Evolutionary conservation across 2,797 vertebrate genomes (phyloP), one percentile per base, ranked within the genome.

Genomic region (Sitta carolinensis): DNA sequence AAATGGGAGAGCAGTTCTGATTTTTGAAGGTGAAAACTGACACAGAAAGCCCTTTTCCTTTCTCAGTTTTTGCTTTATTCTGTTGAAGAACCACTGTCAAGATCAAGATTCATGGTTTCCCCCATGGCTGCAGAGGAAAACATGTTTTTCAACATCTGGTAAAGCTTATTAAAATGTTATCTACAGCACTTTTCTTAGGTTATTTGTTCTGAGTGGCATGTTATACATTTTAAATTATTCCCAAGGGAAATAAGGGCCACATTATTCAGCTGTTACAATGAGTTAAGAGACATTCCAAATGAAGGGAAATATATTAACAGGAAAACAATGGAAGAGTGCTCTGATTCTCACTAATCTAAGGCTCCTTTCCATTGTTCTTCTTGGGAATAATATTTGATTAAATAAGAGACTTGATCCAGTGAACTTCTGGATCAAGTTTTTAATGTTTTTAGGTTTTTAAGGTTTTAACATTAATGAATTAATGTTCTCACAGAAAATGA

Each of bases 81-180:
- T 64, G 55, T 75, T 42, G 40, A 57, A 74, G 51, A 91, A 17
- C 36, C 13, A 22, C 57, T 72, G 62, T 85, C 72, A 83, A 48
- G 57, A 74, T 74, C 61, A 85, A 92, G 78, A 93, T 87, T 78
- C 76, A 73, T 62, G 9, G 19, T 58, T 94, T 42, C n/a, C 17
- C 40, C n/a, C 13, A 32, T 75, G 51, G 14, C 55, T 83, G 66
- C 59, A 67, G 43, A 88, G 45, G 73, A 79, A 91, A 95, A 63
- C 42, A 42, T 62, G 59, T 50, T 93, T 96, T 87, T 84, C 62
- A 67, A 81, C 62, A 78, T 81, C 76, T 91, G 89, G 91, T 94
- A 89, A 91, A 86, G 34, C 48, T 79, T 66, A 73, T 86, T 90
- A 76, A 76, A 91, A 89, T 81, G 52, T 81, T 92, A 58, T 92